A percentile compares a stretch with the other conserved stretches of the same genome.
These are phyloP conservation scores for Drosophila pseudotalamancana DNA, from an alignment of 2,888 invertebrate genomes.

Conservation along the genomic window DNA sequence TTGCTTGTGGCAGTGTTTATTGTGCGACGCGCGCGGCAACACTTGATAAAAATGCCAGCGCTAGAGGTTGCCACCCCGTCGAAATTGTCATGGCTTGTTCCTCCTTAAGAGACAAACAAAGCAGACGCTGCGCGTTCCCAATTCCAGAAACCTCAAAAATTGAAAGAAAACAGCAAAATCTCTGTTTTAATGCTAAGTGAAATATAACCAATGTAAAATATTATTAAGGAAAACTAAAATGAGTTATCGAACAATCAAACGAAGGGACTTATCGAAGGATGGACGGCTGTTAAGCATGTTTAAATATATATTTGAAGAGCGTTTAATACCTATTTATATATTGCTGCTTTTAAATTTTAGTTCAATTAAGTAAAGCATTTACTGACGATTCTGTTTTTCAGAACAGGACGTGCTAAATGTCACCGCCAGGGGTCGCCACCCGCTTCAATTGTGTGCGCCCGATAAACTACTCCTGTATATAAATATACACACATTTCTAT, in stretches of 20 bases:
- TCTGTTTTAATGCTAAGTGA: too few species aligned
- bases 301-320: too few species aligned
- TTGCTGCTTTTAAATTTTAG: too few species aligned
- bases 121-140: slow-evolving; percentile 1
- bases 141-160: slow-evolving; percentile 3
- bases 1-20: slow-evolving; percentile 54
- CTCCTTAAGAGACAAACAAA: slow-evolving; percentile 5
- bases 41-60: slow-evolving; percentile 53
- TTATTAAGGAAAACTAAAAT: too few species aligned
- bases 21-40: slow-evolving; percentile 30
- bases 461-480: slow-evolving; percentile 20
- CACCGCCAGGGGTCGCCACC: slow-evolving; percentile 31
- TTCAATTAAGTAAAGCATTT: neutral
- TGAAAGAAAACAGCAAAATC: too few species aligned
- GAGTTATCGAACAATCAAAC: too few species aligned
- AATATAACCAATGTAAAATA: too few species aligned
- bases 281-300: too few species aligned
- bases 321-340: too few species aligned
- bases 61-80: slow-evolving; percentile 48
- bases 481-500: slow-evolving; percentile 9
- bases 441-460: slow-evolving; percentile 39
- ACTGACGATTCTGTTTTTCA: neutral
- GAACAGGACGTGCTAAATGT: slow-evolving; percentile 17
- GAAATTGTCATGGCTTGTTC: slow-evolving; percentile 42
- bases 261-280: too few species aligned